A percentile compares a stretch with the other conserved stretches of the same genome.
These are phyloP conservation scores for Pelosia muscerda DNA, from an alignment of 2,888 invertebrate genomes.

Conservation along the genomic window DNA sequence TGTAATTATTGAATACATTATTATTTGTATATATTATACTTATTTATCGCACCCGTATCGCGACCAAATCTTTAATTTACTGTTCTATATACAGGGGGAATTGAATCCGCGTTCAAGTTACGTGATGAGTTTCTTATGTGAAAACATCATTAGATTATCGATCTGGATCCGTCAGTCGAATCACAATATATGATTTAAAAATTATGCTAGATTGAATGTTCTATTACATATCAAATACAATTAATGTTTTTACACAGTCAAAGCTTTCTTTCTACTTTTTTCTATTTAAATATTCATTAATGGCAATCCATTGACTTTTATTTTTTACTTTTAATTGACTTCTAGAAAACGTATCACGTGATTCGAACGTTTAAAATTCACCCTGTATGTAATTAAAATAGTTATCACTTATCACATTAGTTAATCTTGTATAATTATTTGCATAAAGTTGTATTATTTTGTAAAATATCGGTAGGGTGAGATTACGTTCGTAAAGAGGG, in stretches of 20 bases:
- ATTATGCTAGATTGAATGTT: neutral
- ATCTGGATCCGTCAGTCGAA: neutral
- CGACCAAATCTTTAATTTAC: constrained; percentile 8
- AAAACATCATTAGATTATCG: neutral
- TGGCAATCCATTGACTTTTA: no score
- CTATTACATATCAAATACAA: neutral
- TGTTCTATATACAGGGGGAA: neutral
- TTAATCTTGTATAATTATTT: constrained; percentile 32
- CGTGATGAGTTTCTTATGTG: neutral
- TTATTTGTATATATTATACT: constrained; percentile 7
- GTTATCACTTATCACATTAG: constrained; percentile 16
- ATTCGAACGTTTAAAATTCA: neutral
- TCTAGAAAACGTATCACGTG: neutral
- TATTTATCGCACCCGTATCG: constrained; percentile 12
- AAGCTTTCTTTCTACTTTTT: neutral
- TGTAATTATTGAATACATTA: neutral
- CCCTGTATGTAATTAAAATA: constrained; percentile 4
- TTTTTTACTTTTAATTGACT: neutral
- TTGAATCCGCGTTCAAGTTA: neutral
- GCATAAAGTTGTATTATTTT: constrained; percentile 52
- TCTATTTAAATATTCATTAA: neutral
- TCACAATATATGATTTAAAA: neutral
- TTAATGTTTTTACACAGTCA: neutral
- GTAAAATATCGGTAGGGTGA: constrained; percentile 46
- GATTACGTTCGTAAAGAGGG: constrained; percentile 38